A percentile compares a stretch with the other conserved stretches of the same genome.
phyloP scores from a whole-genome alignment of 2,113 vertebrate species.

The Pica pica region DNA sequence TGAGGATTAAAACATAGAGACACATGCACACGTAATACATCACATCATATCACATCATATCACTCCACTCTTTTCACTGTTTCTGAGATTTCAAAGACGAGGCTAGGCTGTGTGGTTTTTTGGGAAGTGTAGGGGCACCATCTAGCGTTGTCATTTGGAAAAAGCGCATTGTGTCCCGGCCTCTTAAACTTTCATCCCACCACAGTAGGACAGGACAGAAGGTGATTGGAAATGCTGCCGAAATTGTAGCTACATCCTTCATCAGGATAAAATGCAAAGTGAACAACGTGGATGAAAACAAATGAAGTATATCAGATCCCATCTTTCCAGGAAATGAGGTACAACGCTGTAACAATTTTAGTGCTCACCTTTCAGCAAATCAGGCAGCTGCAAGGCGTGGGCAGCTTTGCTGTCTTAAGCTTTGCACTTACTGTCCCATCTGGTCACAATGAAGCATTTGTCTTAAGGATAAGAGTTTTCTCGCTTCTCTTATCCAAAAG shows the following conservation, averaged over 20 bases:
- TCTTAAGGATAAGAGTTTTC: neutral
- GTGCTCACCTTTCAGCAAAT: neutral
- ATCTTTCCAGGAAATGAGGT: neutral
- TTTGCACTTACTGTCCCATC: neutral
- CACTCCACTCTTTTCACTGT: neutral
- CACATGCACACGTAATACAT: no score
- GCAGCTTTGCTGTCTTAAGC: neutral
- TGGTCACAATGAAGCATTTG: neutral
- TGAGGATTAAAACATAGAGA: neutral
- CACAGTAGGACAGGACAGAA: neutral
- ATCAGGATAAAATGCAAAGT: neutral
- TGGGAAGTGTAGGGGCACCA: conserved; percentile 13
- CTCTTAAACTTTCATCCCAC: neutral
- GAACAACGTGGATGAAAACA: neutral
- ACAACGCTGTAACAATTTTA: neutral
- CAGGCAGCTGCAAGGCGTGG: neutral
- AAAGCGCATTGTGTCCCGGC: neutral
- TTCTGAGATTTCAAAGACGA: neutral
- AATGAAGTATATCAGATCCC: neutral
- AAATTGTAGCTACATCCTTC: accelerated
- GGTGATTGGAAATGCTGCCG: accelerated
- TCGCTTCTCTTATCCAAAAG: neutral
- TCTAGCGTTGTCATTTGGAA: conserved; percentile 24
- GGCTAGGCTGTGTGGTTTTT: neutral
- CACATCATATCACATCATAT: neutral